Base-by-base conservation (phyloP, 2,888 invertebrate species). In the Polyploca ridens region DNA sequence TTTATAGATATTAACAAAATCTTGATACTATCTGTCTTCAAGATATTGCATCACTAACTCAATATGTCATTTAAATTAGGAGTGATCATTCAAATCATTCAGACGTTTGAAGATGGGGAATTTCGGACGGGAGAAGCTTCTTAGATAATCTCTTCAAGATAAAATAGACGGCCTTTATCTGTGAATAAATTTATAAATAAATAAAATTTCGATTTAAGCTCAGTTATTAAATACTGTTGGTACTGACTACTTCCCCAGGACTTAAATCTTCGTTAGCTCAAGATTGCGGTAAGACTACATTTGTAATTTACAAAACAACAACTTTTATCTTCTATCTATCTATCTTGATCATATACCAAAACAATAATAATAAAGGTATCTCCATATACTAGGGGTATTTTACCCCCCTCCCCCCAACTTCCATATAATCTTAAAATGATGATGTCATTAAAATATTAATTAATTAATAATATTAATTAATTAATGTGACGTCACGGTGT, bases 131-230 rank as follows among this genome's bases (percentile, higher is more conserved):
- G 74, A 68, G 73, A 72, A 76, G 75, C 74, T 74, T 77, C 76
- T 62, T 19, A 75, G 82, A 85, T 84, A 81, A 80, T 69, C 64
- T 68, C 19, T 73, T 77, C 77, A 78, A 83, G 84, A 82, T 82
- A 82, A 82, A 68, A 63, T 57, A 65, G 69, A 79, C 72, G 68
- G 66, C 27, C 75, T 63, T 44, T 75, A 63, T 63, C 66, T 38
- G 63, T 14, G 54, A 64, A 14, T 57, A 72, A 76, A 77, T 77
- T 76, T 82, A 81, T 76, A 76, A 68, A 61, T 16, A 75, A 66
- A 66, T 67, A 63, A 66, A 69, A 57, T 64, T 57, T 46, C 54
- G 27, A 49, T n/a, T n/a, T 33, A 33, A n/a, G 58, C 65, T 70
- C 69, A 78, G 78, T 74, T 66, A 71, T 63, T 64, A 69, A 66